Percentiles rank a stretch among this genome's conserved stretches.
Conservation (phyloP, 1,140 invertebrate species). For the Idris sp. region DNA sequence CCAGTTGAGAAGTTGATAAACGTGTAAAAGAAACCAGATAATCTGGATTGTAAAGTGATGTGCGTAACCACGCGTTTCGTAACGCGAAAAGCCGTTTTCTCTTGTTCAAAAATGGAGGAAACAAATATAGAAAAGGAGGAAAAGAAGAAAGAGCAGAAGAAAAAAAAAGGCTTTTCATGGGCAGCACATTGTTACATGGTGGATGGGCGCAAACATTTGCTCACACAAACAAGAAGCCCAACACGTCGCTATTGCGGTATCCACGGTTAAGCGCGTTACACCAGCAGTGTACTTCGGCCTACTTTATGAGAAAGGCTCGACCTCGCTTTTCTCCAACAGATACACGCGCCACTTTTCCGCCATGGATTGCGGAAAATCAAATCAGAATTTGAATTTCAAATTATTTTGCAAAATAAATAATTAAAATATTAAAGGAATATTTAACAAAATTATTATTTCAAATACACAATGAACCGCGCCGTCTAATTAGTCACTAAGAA, state of each 20-base stretch:
- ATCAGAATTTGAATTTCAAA: no score
- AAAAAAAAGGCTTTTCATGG: conserved; percentile 34
- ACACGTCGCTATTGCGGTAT: conserved; percentile 61
- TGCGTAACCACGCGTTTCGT: conserved; percentile 23
- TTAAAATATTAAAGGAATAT: no score
- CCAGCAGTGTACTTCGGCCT: conserved; percentile 64
- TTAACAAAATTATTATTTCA: no score
- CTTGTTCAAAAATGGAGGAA: conserved; percentile 9
- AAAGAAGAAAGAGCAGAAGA: no score
- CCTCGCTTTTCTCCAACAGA: conserved; percentile 72
- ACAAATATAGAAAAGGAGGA: no score
- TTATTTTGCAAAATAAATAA: no score
- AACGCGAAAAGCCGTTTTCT: conserved; percentile 37
- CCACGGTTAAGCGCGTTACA: conserved; percentile 62
- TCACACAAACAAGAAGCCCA: neutral
- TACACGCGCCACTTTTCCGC: conserved; percentile 72
- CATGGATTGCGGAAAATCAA: no score
- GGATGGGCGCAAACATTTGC: conserved; percentile 11
- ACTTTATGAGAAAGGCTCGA: conserved; percentile 74
- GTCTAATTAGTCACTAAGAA: no score
- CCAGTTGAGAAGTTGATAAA: conserved; percentile 28
- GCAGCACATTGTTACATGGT: conserved; percentile 17
- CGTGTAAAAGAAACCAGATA: conserved; percentile 27
- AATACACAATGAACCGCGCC: no score
- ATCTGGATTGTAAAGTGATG: no score